Conservation (phyloP, 2,113 vertebrate species). For the Danio rerio region DNA sequence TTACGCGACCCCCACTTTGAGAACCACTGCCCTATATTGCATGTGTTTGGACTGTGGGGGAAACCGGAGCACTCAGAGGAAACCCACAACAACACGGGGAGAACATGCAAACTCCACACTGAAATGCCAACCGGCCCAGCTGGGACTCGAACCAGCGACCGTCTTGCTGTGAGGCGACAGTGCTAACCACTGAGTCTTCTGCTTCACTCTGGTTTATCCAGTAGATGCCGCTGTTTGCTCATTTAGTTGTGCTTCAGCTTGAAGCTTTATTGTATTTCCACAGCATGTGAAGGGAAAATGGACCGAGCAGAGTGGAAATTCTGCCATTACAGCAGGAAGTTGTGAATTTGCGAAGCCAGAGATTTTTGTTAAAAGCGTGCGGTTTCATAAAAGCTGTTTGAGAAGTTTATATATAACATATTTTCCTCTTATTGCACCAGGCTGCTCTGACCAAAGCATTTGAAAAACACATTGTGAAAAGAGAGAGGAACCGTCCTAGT, state of each 20-base stretch:
- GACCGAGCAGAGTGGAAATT: neutral
- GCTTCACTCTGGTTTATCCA: neutral
- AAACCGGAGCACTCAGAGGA: too few species aligned
- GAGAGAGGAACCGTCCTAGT: neutral
- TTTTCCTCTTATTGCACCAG: constrained; percentile 41
- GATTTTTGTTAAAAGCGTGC: constrained; percentile 32
- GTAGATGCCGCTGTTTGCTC: constrained; percentile 47
- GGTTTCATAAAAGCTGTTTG: constrained; percentile 41
- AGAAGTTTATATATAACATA: constrained; percentile 23
- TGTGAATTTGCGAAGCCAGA: constrained; percentile 32
- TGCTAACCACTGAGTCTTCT: neutral
- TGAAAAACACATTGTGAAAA: constrained; percentile 13
- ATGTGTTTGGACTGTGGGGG: too few species aligned
- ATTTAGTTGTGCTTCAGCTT: neutral
- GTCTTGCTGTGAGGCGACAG: too few species aligned
- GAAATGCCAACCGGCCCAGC: too few species aligned
- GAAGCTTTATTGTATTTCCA: neutral
- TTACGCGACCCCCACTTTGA: too few species aligned
- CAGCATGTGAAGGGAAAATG: neutral
- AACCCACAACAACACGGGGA: too few species aligned
- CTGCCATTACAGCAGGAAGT: constrained; percentile 34
- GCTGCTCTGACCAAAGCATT: constrained; percentile 8
- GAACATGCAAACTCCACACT: too few species aligned
- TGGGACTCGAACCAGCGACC: too few species aligned
- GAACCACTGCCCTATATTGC: too few species aligned